These are phyloP conservation scores for Rutpela maculata DNA, from an alignment of 2,888 invertebrate genomes.

Conservation along the genomic window DNA sequence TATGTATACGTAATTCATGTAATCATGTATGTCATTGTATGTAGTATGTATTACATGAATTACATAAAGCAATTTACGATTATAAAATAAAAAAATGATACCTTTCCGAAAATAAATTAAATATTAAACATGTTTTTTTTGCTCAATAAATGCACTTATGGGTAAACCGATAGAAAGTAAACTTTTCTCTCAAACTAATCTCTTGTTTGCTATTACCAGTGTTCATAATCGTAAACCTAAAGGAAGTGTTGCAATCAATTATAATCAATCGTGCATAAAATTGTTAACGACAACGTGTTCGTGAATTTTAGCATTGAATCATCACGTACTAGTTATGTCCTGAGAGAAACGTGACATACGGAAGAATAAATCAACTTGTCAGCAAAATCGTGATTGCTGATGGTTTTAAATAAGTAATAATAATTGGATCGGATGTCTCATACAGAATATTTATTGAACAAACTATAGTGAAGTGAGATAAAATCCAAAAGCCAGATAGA, in stretches of 20 bases:
- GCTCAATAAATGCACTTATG: background rate
- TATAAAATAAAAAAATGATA: background rate
- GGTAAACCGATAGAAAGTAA: background rate
- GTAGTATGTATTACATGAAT: too few species aligned
- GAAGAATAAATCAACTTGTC: background rate
- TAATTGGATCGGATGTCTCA: conserved; percentile 16
- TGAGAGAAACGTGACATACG: conserved; percentile 1
- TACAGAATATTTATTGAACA: background rate
- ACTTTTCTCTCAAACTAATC: background rate
- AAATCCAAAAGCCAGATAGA: too few species aligned
- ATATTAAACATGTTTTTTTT: background rate
- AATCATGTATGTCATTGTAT: too few species aligned
- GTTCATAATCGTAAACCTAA: background rate
- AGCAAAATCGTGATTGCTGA: conserved; percentile 6
- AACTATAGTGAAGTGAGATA: too few species aligned
- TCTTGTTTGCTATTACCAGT: background rate
- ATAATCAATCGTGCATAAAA: conserved; percentile 22
- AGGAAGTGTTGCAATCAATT: background rate
- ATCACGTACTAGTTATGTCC: conserved; percentile 14
- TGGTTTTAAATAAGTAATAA: conserved; percentile 11
- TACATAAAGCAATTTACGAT: too few species aligned
- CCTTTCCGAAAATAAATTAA: background rate
- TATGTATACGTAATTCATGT: too few species aligned
- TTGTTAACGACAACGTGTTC: conserved; percentile 9
- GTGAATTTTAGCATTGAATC: conserved; percentile 13